These are phyloP conservation scores for Drosophila rellima DNA, from an alignment of 2,888 invertebrate genomes.

Conservation along the genomic window DNA sequence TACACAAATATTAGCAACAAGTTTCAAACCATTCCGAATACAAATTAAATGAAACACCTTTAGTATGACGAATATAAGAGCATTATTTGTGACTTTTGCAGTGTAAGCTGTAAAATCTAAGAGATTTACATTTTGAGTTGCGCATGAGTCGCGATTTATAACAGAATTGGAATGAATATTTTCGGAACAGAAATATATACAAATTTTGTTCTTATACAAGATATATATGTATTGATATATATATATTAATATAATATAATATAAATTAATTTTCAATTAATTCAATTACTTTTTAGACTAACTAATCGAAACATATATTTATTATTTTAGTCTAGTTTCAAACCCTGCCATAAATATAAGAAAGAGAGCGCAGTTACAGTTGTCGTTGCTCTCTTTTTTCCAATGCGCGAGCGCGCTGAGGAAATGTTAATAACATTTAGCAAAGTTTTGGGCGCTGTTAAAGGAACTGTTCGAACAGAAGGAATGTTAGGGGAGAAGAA, in stretches of 20 bases:
- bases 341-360: constrained; percentile 32
- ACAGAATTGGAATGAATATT: not conserved
- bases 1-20: constrained; percentile 40
- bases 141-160: constrained; percentile 32
- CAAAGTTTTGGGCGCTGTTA: constrained; percentile 31
- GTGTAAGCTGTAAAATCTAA: constrained; percentile 4
- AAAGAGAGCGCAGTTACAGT: constrained; percentile 9
- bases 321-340: constrained; percentile 29
- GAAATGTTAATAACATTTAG: constrained; percentile 42
- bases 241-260: not conserved
- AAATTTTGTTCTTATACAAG: not conserved
- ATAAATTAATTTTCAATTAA: not conserved
- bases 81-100: not conserved
- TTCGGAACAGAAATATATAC: not conserved
- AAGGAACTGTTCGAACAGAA: not conserved
- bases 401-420: constrained; percentile 38
- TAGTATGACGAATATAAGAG: constrained; percentile 16
- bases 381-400: constrained; percentile 5
- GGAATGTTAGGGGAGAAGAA: not conserved
- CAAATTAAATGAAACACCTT: not conserved
- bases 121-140: constrained; percentile 13
- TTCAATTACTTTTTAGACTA: not conserved
- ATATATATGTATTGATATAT: not conserved
- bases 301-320: not conserved
- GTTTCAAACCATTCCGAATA: constrained; percentile 51